Evolutionary conservation across 2,888 invertebrate species (phyloP).

Genomic region (Dioctria linearis): DNA sequence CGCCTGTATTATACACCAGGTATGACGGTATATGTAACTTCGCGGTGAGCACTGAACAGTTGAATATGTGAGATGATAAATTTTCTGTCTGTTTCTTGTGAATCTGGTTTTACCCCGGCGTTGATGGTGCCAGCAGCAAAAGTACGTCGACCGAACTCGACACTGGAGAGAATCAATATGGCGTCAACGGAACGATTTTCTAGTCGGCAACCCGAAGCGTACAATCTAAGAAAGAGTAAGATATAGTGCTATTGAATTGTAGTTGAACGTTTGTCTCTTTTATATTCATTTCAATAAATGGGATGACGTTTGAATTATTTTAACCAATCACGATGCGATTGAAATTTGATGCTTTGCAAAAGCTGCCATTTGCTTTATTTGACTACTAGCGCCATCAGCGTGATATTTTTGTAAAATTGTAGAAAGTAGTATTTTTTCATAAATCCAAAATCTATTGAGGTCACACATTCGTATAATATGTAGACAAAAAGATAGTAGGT

Average conservation of each 20-base stretch:
- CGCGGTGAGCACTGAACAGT: neutral
- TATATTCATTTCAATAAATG: neutral
- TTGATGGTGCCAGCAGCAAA: conserved; percentile 4
- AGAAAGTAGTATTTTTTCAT: neutral
- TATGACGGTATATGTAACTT: no score
- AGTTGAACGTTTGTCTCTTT: neutral
- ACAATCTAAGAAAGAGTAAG: conserved; percentile 6
- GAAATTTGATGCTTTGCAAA: neutral
- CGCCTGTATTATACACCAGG: no score
- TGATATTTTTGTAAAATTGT: no score
- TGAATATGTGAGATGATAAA: conserved; percentile 8
- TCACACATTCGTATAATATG: no score
- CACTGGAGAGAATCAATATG: conserved; percentile 48
- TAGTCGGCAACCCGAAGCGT: neutral
- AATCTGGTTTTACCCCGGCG: conserved; percentile 1
- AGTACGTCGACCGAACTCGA: conserved; percentile 43
- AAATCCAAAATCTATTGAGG: neutral
- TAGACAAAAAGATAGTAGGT: no score
- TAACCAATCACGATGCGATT: neutral
- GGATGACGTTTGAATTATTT: neutral
- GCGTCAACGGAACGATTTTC: conserved; percentile 25
- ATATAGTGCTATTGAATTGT: neutral
- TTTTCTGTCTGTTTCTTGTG: neutral
- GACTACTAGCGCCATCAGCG: conserved; percentile 1
- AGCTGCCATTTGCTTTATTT: neutral